phyloP scores from a whole-genome alignment of 2,113 vertebrate species.

The Antennarius striatus region DNA sequence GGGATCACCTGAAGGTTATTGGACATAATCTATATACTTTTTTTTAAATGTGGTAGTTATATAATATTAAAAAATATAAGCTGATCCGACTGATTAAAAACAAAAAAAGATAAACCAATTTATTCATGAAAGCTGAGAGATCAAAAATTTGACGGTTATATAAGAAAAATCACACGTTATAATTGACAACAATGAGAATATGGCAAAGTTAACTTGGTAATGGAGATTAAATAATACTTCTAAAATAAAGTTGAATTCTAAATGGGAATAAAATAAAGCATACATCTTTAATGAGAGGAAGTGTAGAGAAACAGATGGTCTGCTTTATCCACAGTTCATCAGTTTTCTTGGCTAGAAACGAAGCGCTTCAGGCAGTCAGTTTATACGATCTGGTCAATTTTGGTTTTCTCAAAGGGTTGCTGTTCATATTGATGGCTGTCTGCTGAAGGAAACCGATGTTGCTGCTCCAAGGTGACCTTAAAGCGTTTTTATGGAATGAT shows the following conservation, averaged over 20 bases:
- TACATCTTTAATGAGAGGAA: slow-evolving; percentile 52
- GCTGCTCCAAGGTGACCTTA: slow-evolving; percentile 13
- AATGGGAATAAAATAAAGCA: slow-evolving; percentile 14
- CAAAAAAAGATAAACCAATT: too few relatives aligned
- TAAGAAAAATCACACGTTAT: too few relatives aligned
- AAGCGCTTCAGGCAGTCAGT: slow-evolving; percentile 29
- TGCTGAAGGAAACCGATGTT: slow-evolving; percentile 4
- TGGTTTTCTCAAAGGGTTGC: slow-evolving; percentile 27
- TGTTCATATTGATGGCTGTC: slow-evolving; percentile 21
- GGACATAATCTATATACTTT: not conserved
- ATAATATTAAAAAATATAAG: too few relatives aligned
- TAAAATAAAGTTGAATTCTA: too few relatives aligned
- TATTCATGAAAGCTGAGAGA: too few relatives aligned
- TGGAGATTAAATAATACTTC: too few relatives aligned
- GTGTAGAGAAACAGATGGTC: slow-evolving; percentile 66
- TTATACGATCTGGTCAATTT: slow-evolving; percentile 32
- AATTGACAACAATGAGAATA: slow-evolving; percentile 16
- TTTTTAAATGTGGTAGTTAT: not conserved
- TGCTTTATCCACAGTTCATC: slow-evolving; percentile 60
- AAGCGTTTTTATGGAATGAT: not conserved
- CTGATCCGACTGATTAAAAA: too few relatives aligned
- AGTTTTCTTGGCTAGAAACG: slow-evolving; percentile 51
- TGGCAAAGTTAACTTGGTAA: slow-evolving; percentile 11
- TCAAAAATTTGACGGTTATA: too few relatives aligned
- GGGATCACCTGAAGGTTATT: slow-evolving; percentile 19